These are phyloP conservation scores for Tokudaia tokunoshimensis DNA, from an alignment of 2,797 vertebrate species.

Conservation along the genomic window DNA sequence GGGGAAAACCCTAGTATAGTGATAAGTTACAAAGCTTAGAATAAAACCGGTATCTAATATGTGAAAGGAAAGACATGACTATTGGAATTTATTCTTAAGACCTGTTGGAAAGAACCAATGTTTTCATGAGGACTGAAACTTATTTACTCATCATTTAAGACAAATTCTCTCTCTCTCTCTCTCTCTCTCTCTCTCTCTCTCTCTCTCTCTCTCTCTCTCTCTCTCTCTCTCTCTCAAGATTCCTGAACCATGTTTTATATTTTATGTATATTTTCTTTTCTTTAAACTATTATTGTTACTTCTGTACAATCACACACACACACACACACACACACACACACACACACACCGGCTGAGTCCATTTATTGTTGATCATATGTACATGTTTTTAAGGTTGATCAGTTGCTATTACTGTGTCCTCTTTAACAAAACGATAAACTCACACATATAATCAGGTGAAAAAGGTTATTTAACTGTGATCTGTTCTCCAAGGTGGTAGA, in stretches of 20 bases:
- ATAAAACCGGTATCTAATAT: neutral
- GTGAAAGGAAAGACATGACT: neutral
- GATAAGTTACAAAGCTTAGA: neutral
- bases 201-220: neutral
- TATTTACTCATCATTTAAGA: neutral
- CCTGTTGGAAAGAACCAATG: neutral
- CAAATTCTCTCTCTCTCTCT: neutral
- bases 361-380: neutral
- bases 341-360: neutral
- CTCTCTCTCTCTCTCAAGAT: no score
- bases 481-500: neutral
- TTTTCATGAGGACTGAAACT: constrained; percentile 12
- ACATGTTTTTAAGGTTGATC: neutral
- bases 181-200: neutral
- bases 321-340: no score
- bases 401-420: neutral
- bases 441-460: constrained; percentile 1
- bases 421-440: constrained; percentile 50
- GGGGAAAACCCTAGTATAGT: neutral
- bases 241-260: neutral
- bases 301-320: neutral
- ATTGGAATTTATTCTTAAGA: neutral
- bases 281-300: neutral
- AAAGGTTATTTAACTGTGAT: constrained; percentile 52
- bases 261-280: neutral